These are phyloP conservation scores for Brachyhypopomus gauderio DNA, from an alignment of 2,113 vertebrate species.

Conservation along the genomic window DNA sequence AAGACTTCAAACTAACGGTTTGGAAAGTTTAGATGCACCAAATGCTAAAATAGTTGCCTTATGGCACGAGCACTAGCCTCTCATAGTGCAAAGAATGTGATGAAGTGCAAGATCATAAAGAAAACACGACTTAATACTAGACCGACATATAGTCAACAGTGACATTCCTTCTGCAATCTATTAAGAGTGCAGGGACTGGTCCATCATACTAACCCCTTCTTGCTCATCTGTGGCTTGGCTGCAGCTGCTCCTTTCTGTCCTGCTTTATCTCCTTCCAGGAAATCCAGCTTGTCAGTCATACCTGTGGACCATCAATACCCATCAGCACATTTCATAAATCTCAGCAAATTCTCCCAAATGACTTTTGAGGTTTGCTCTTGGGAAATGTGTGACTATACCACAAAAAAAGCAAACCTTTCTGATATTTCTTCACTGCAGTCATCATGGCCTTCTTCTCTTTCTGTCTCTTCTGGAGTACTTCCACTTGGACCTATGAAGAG, in stretches of 20 bases:
- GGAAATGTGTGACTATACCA: background rate
- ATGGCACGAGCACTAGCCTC: too few species aligned
- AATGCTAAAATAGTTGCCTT: too few species aligned
- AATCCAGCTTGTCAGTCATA: slow-evolving; percentile 95
- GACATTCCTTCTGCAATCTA: too few species aligned
- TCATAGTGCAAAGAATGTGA: too few species aligned
- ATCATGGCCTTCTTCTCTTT: slow-evolving; percentile 94
- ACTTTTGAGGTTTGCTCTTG: background rate
- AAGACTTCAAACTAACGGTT: too few species aligned
- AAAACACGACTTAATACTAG: too few species aligned
- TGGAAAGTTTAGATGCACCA: too few species aligned
- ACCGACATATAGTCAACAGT: too few species aligned
- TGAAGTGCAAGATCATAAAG: too few species aligned
- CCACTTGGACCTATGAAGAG: slow-evolving; percentile 85
- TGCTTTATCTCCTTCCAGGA: slow-evolving; percentile 87
- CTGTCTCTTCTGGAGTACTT: slow-evolving; percentile 94
- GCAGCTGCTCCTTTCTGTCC: slow-evolving; percentile 61
- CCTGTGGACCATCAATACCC: slow-evolving; percentile 69
- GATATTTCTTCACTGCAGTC: slow-evolving; percentile 92
- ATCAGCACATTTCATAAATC: background rate
- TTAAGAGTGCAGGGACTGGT: too few species aligned
- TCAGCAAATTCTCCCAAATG: too few species aligned
- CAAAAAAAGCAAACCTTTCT: slow-evolving; percentile 81
- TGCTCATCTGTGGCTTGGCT: slow-evolving; percentile 62
- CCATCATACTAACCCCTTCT: slow-evolving; percentile 62